A percentile compares a stretch with the other conserved stretches of the same genome.
phyloP scores from a whole-genome alignment of 2,888 invertebrate species.

The Calameuta pallipes region DNA sequence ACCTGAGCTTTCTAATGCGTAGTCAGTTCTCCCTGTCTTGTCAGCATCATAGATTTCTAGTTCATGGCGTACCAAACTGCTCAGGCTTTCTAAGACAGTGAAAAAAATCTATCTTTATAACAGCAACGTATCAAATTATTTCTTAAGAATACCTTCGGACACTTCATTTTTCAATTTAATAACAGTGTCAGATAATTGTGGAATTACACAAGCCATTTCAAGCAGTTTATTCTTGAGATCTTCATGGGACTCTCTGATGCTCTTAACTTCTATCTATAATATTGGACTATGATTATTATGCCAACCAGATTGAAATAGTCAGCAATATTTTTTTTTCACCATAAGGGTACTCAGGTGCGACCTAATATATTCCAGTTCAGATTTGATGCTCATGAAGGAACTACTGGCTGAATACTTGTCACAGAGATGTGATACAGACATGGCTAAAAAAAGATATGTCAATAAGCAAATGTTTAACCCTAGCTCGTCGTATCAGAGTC shows the following conservation, averaged over 20 bases:
- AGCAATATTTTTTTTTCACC: slow-evolving; percentile 37
- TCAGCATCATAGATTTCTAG: slow-evolving; percentile 71
- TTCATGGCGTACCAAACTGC: slow-evolving; percentile 45
- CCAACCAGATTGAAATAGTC: not conserved
- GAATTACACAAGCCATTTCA: slow-evolving; percentile 50
- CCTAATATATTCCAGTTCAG: slow-evolving; percentile 51
- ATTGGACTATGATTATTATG: not conserved
- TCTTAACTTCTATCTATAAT: slow-evolving; percentile 51
- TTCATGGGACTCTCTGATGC: slow-evolving; percentile 48
- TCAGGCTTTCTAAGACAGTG: not conserved
- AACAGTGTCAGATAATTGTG: slow-evolving; percentile 59
- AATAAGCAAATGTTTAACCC: not conserved
- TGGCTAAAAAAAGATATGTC: slow-evolving; percentile 40
- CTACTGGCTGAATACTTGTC: slow-evolving; percentile 55
- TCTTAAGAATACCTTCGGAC: slow-evolving; percentile 47
- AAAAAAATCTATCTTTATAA: not conserved
- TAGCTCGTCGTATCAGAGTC: no score
- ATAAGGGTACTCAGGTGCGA: slow-evolving; percentile 52
- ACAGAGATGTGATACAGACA: slow-evolving; percentile 57
- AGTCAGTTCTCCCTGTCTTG: slow-evolving; percentile 75
- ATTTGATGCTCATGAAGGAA: slow-evolving; percentile 49
- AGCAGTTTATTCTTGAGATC: slow-evolving; percentile 49
- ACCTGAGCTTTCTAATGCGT: slow-evolving; percentile 79
- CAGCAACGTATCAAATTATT: not conserved
- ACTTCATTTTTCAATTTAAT: slow-evolving; percentile 51